Evolutionary conservation across 2,888 invertebrate species (phyloP), one percentile per base, ranked within the genome.

Genomic region (Harmothoe impar): DNA sequence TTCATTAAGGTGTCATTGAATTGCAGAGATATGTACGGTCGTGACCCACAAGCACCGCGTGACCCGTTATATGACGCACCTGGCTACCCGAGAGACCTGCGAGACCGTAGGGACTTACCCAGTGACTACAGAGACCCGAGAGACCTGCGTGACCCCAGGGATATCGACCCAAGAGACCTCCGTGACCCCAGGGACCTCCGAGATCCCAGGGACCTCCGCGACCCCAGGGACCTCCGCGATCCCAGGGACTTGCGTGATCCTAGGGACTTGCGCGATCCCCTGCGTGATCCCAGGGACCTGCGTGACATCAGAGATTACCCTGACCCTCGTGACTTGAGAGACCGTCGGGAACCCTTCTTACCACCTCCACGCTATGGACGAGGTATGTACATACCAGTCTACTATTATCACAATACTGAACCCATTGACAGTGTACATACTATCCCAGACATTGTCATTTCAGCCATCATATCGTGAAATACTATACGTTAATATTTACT

Each of bases 331-430:
- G 72, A 72, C 72, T 25, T 72, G 29, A 23, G 72, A 7, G 72
- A 72, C 29, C 72, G 29, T 3, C 25, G 77, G 31, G 77, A 77
- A 17, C 35, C 35, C 35, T 81, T 35, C 33, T 35, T 81, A n/a
- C 72, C 72, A 23, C 68, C 68, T 17, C 25, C 72, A 72, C 72
- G 72, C 7, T 72, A 29, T 15, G 72, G 29, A 0, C 5, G 72
- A 72, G 72, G 72, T 72, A 72, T n/a, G 72, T 72, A 25, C 29
- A 29, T 15, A 25, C n/a, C 68, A 68, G n/a, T n/a, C n/a, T n/a
- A n/a, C n/a, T n/a, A n/a, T n/a, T n/a, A n/a, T n/a, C n/a, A n/a
- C n/a, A n/a, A n/a, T n/a, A n/a, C n/a, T n/a, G n/a, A n/a, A n/a
- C n/a, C n/a, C n/a, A n/a, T n/a, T n/a, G n/a, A n/a, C n/a, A n/a